Evolutionary conservation across 2,113 vertebrate genomes (phyloP).

Genomic region (Cyprinodon brontotheroides): DNA sequence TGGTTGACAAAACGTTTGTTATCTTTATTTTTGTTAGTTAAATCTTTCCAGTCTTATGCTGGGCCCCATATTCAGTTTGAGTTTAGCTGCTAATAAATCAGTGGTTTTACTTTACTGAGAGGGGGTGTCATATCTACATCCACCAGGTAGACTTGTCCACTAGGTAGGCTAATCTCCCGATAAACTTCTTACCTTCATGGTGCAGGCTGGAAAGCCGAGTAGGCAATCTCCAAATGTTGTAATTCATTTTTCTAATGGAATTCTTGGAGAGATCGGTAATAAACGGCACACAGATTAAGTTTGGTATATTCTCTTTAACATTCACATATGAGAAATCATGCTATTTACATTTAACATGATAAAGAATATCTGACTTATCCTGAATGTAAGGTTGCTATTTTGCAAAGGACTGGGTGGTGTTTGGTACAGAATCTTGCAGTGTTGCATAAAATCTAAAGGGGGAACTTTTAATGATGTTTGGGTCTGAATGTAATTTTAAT

Average conservation of each 20-base stretch:
- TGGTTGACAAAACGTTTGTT: not conserved
- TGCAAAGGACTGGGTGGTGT: not conserved
- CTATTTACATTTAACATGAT: not conserved
- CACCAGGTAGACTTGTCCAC: constrained; percentile 6
- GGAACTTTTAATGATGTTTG: constrained; percentile 37
- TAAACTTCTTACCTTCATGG: constrained; percentile 1
- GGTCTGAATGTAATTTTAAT: constrained; percentile 35
- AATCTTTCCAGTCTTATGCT: not conserved
- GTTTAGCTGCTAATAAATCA: not conserved
- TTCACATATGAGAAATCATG: not conserved
- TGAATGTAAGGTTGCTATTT: not conserved
- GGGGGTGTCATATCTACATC: constrained; percentile 12
- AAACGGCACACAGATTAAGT: not conserved
- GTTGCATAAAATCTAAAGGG: constrained; percentile 54
- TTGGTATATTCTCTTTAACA: not conserved
- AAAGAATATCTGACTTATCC: not conserved
- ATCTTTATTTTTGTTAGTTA: not conserved
- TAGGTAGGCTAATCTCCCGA: constrained; percentile 6
- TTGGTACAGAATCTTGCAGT: not conserved
- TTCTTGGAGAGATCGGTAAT: not conserved
- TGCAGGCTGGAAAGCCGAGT: not conserved
- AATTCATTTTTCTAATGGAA: not conserved
- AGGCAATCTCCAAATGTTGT: not conserved
- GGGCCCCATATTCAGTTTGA: not conserved
- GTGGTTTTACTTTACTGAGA: not conserved